Evolutionary conservation across 2,797 vertebrate species (phyloP), one percentile per base, ranked within the genome.

Genomic region (Anas bernieri): DNA sequence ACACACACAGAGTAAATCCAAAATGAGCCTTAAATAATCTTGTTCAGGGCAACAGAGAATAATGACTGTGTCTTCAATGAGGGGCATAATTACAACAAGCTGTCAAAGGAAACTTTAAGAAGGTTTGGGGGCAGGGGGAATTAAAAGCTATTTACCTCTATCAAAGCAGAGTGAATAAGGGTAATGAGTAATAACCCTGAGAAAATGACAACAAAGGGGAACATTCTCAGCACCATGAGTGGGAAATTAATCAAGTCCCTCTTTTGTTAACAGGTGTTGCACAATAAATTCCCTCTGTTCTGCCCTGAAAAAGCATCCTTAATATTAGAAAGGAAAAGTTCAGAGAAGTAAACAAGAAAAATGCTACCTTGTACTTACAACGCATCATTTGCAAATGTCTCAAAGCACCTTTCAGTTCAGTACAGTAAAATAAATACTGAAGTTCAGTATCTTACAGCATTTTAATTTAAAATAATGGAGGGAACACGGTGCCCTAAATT

Each of bases 61-160:
- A 96, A 97, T 96, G 95, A 94, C 39, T 80, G 75, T 92, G 94
- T 90, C 93, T 93, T 96, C 96, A 96, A 86, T 85, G 94, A 95
- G 95, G 91, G 90, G 64, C 93, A 88, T 95, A 96, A 97, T 97
- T 96, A 97, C 94, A 94, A 96, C 95, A 96, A 96, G 96, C 96
- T 97, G 96, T 94, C 95, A 93, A 96, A 96, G 86, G 94, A 88
- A 96, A 97, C 93, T 95, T 95, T 85, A 88, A 85, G 95, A 95
- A 96, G 93, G 95, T 96, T 96, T 96, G 81, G 78, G 90, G 91
- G 90, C 81, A 90, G 72, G 88, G 91, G 95, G 95, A 96, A 96
- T 96, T 96, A 96, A 96, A 95, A 96, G 92, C 96, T 96, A 95
- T 96, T 97, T 96, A 96, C 96, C 91, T 96, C 93, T 95, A 95